Base-by-base conservation (phyloP, 64 coral and sea anemone species). In the Pocillopora damicornis region DNA sequence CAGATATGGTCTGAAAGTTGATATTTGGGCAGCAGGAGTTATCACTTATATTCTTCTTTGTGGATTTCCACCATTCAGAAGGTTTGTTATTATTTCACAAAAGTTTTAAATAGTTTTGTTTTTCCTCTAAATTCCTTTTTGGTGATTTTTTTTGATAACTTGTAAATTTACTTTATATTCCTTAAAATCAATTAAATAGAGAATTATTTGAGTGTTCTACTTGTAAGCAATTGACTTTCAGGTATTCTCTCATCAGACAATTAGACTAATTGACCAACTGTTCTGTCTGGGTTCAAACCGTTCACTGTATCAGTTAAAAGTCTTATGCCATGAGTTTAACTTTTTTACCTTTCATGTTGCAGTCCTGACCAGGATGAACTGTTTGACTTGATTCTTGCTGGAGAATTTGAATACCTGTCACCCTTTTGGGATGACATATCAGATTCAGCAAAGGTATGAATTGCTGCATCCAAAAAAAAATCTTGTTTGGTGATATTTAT, bases 11-110 rank as follows among this genome's bases (percentile, higher is more conserved):
- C 77, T 98, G 11, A 98, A 98, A 45, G 96, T 94, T 66, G 96
- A 98, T 69, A 89, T 98, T 74, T 98, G 96, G 96, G 96, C 96
- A 30, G 90, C 96, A 61, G 96, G 96, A 67, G 96, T 98, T 20
- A 95, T 98, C 89, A 90, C 93, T 56, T 98, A 98, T 59, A 98
- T 98, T 83, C 93, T 98, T 34, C 85, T 98, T 30, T 98, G 96
- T 75, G 96, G 96, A 42, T 98, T 98, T 89, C 96, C 96, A 15
- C 96, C 96, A 76, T 98, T 98, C 79, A 98, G 96, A 92, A 98
- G 96, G 96, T 98, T 15, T 73, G 89, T 76, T 16, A 61, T 6
- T 26, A 62, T 34, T 1, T 57, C 13, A 15, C 34, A 30, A 61
- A 6, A 81, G 1, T 57, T 34, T 13, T 16, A 60, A 14, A 15